Evolutionary conservation across 2,113 vertebrate species (phyloP), one percentile per base, ranked within the genome.

Genomic region (Macrotis lagotis): DNA sequence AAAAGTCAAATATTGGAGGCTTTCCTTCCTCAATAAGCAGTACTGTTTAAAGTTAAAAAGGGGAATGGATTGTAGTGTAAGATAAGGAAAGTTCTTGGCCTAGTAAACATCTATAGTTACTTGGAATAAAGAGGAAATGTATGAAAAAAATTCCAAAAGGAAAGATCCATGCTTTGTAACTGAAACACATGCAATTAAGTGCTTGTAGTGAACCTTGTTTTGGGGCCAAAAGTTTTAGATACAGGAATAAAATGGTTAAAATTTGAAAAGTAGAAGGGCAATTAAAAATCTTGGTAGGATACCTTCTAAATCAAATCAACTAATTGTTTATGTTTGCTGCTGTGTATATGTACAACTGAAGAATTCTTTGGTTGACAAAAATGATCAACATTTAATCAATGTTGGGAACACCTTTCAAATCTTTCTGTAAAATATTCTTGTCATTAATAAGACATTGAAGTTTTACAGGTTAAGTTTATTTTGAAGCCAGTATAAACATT

Each of bases 241-340:
- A 97, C 93, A 50, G 95, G 91, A 97, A 51, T 53, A 91, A 95
- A 88, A 88, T 53, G 6, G 2, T 48, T 37, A 94, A 88, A 91
- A 53, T 93, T 44, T 91, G 92, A 74, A 91, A 94, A 94, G 90
- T 96, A n/a, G 50, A 92, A 94, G 48, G 55, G 89, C 16, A 88
- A 93, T 91, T 52, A 49, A 92, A 96, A 97, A 96, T 95, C 49
- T 94, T 91, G 37, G 22, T 88, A 95, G 96, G 93, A 94, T 94
- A 25, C 92, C 95, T 51, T 95, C 74, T 49, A 94, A 55, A 96
- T 92, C 25, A 94, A 31, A 49, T 96, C 50, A 91, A 49, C n/a
- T 90, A 83, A 48, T 51, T 94, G 8, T 52, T 66, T 96, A 28
- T 91, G 88, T 92, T 28, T 89, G 50, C 44, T 47, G 92, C 19